Conservation (phyloP, 2,797 vertebrate genomes). For the Simalia tracyae region DNA sequence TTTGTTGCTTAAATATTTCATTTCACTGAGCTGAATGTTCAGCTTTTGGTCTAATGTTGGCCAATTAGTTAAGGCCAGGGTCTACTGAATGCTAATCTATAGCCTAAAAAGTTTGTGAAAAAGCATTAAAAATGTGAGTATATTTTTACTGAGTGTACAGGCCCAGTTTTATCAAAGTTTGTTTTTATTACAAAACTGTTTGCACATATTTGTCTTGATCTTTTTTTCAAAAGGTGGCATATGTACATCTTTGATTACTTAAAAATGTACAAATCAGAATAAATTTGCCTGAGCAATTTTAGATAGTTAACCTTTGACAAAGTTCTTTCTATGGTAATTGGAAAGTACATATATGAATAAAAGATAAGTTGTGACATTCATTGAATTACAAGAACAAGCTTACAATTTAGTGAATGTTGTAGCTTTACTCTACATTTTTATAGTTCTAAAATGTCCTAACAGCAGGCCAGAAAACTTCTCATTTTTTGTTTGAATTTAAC, state of each 20-base stretch:
- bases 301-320: conserved; percentile 84
- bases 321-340: conserved; percentile 75
- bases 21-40: not conserved
- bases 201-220: conserved; percentile 29
- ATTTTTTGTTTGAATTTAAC: conserved; percentile 51
- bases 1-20: not conserved
- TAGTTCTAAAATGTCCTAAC: conserved; percentile 65
- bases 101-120: not conserved
- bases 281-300: conserved; percentile 80
- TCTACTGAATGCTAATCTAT: not conserved
- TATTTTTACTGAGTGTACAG: not conserved
- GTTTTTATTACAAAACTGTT: not conserved
- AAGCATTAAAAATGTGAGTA: not conserved
- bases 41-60: not conserved
- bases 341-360: conserved; percentile 81
- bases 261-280: conserved; percentile 79
- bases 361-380: conserved; percentile 80
- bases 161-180: not conserved
- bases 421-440: conserved; percentile 69
- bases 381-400: conserved; percentile 76
- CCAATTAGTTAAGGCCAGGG: not conserved
- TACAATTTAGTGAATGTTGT: conserved; percentile 73
- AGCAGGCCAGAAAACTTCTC: conserved; percentile 43
- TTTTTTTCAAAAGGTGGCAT: conserved; percentile 55
- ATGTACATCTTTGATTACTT: conserved; percentile 75